Conservation (phyloP, 2,113 vertebrate genomes). For the Silurus meridionalis region DNA sequence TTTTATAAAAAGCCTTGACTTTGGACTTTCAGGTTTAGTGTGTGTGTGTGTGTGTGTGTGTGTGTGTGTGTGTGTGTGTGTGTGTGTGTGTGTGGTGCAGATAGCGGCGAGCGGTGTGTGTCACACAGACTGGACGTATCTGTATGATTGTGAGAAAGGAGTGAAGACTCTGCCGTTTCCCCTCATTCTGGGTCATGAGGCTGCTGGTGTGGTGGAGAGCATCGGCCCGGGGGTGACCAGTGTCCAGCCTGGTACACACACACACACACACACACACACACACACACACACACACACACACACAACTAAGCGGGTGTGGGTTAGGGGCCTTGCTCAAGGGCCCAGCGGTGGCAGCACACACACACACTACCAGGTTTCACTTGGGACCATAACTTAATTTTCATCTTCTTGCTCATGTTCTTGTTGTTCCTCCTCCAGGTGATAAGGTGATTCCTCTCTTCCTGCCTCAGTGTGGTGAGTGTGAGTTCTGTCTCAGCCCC, state of each 20-base stretch:
- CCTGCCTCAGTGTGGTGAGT: slow-evolving; percentile 75
- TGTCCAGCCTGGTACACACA: slow-evolving; percentile 74
- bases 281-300: not conserved
- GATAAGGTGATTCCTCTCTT: slow-evolving; percentile 82
- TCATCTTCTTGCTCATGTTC: too few species aligned
- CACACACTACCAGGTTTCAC: not conserved
- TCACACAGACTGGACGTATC: slow-evolving; percentile 73
- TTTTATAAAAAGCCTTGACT: not conserved
- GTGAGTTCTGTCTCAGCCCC: slow-evolving; percentile 66
- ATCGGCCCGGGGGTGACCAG: slow-evolving; percentile 79
- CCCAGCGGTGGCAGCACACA: not conserved
- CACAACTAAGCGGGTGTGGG: too few species aligned
- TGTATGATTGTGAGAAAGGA: slow-evolving; percentile 59
- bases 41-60: slow-evolving; percentile 1
- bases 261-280: not conserved
- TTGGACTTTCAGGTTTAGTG: not conserved
- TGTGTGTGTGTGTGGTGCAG: slow-evolving; percentile 55
- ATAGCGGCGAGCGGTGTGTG: slow-evolving; percentile 76
- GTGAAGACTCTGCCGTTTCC: slow-evolving; percentile 63
- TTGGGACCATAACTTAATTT: too few species aligned
- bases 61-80: too few species aligned
- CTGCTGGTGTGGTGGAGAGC: slow-evolving; percentile 75
- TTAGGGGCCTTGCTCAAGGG: too few species aligned
- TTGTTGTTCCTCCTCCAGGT: slow-evolving; percentile 60
- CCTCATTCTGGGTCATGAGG: slow-evolving; percentile 76